Percentiles rank a stretch among this genome's conserved stretches.
phyloP scores from a whole-genome alignment of 2,888 invertebrate genomes.

The Polymixis flavicincta region DNA sequence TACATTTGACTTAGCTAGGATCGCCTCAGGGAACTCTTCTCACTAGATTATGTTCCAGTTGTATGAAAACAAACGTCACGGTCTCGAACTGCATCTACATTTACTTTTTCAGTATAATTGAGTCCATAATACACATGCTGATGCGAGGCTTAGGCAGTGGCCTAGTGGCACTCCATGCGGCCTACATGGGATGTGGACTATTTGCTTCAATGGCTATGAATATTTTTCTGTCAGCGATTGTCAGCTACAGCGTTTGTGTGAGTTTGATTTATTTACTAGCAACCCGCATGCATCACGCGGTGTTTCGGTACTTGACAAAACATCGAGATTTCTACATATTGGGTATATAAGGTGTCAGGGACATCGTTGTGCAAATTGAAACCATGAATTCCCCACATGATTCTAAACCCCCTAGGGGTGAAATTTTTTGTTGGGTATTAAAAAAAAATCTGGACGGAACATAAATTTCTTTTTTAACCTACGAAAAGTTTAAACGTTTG shows the following conservation, averaged over 20 bases:
- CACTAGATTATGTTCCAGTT: too few species aligned
- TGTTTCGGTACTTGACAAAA: not conserved
- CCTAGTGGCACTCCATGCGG: slow-evolving; percentile 75
- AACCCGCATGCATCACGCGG: not conserved
- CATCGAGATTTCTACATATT: not conserved
- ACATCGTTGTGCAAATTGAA: too few species aligned
- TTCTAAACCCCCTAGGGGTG: too few species aligned
- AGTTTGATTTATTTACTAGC: slow-evolving; percentile 52
- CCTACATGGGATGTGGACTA: slow-evolving; percentile 74
- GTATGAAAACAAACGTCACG: too few species aligned
- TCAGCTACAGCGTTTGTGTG: slow-evolving; percentile 76
- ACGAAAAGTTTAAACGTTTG: too few species aligned
- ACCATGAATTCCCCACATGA: too few species aligned
- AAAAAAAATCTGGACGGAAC: too few species aligned
- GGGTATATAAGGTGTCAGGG: too few species aligned
- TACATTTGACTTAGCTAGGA: too few species aligned
- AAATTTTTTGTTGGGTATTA: too few species aligned
- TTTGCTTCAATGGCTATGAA: slow-evolving; percentile 73
- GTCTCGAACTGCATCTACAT: not conserved
- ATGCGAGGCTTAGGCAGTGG: slow-evolving; percentile 79
- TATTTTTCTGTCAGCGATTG: slow-evolving; percentile 67
- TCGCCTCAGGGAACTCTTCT: not conserved
- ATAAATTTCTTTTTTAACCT: too few species aligned
- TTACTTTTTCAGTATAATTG: slow-evolving; percentile 68
- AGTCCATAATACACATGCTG: slow-evolving; percentile 75